Evolutionary conservation across 2,797 vertebrate species (phyloP), one percentile per base, ranked within the genome.

Genomic region (Brotula barbata): DNA sequence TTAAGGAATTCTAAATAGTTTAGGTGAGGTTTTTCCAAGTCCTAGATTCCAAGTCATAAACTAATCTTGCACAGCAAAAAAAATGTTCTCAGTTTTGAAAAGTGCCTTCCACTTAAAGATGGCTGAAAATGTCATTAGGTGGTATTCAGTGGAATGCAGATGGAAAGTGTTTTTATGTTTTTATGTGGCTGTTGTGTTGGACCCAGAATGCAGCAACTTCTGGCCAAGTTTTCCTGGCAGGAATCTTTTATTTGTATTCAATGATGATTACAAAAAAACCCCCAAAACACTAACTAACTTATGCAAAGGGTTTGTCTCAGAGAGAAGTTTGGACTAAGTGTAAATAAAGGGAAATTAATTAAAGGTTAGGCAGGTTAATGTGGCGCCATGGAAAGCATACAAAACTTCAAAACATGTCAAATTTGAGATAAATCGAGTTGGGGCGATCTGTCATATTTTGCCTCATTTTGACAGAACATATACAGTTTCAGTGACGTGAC

Each of bases 321-420:
- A 87, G 77, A 58, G 73, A 87, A 87, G 81, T 67, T 80, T 68
- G 84, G 66, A 57, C 74, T 17, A 43, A 75, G 68, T 66, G 77
- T 84, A 85, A 93, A 90, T 55, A 87, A 86, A 91, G 85, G 87
- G 87, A 91, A 91, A 92, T 94, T 89, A 92, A 93, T 93, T 90
- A 91, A 92, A 92, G 81, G 88, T 75, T 84, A 71, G 78, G 83
- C 69, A 55, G 72, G 83, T 88, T 91, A 90, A 82, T 83, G 82
- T 88, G 91, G 91, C 84, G 85, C 92, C 86, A 74, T 66, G 72
- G 85, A 89, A 87, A 87, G 84, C 89, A 89, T 83, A 88, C 85
- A 90, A 87, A 91, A 89, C 88, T 89, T 89, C 80, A 83, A 91
- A 85, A 88, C 87, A 22, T 88, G 90, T 88, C 91, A 93, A 86